Percentiles rank a stretch among this genome's conserved stretches.
These are phyloP conservation scores for Ganaspis brasiliensis DNA, from an alignment of 2,888 invertebrate species.

Conservation along the genomic window DNA sequence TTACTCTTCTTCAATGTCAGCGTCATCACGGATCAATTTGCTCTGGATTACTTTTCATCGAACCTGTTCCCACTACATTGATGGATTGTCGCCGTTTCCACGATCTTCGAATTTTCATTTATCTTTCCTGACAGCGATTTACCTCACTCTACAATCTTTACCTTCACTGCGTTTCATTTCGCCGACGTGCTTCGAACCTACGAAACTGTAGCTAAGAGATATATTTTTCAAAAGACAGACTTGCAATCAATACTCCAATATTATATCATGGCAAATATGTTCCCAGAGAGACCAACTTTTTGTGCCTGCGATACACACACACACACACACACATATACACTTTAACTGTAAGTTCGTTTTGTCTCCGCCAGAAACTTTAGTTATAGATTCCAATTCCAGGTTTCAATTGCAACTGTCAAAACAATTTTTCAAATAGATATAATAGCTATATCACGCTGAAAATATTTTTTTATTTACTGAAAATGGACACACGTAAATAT, in stretches of 20 bases:
- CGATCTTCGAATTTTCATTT: slow-evolving; percentile 8
- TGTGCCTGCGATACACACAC: not conserved
- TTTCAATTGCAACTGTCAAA: not conserved
- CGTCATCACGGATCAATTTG: slow-evolving; percentile 7
- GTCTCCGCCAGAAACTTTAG: not conserved
- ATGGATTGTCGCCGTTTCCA: slow-evolving; percentile 8
- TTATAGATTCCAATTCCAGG: not conserved
- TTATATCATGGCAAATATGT: not conserved
- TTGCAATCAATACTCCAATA: not conserved
- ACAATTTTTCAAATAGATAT: not conserved
- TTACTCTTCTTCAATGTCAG: not conserved
- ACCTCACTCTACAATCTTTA: not conserved
- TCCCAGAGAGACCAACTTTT: not conserved
- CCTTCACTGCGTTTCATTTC: not conserved
- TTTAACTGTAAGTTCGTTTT: not conserved
- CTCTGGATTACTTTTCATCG: slow-evolving; percentile 19
- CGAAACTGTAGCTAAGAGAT: not conserved
- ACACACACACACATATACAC: not conserved
- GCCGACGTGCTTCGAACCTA: slow-evolving; percentile 1
- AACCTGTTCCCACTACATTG: not conserved
- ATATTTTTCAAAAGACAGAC: not conserved
- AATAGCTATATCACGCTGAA: not conserved
- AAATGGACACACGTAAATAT: too few species aligned
- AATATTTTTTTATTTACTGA: too few species aligned
- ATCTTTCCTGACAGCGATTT: slow-evolving; percentile 27